Conservation (phyloP, 2,113 vertebrate genomes). For the Anguilla rostrata region DNA sequence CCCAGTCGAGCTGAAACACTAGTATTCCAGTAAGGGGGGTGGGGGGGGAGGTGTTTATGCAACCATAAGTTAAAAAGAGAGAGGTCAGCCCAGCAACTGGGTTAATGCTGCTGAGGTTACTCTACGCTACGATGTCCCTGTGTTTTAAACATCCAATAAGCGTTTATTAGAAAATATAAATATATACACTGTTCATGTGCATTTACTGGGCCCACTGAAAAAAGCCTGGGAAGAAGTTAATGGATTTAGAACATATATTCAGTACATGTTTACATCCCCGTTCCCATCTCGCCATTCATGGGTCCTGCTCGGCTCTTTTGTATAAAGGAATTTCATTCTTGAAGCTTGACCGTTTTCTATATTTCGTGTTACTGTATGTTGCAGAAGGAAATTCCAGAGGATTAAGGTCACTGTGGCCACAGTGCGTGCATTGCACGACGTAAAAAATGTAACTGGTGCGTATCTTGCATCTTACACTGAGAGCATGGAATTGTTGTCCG, state of each 20-base stretch:
- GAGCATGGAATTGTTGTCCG: not conserved
- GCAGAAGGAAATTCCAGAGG: not conserved
- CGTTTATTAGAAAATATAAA: not conserved
- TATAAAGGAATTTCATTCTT: not conserved
- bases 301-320: not conserved
- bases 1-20: slow-evolving; percentile 36
- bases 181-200: too few relatives aligned
- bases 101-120: not conserved
- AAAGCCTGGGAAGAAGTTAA: too few relatives aligned
- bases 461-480: not conserved
- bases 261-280: not conserved
- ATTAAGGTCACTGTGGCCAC: not conserved
- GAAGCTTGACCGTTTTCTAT: not conserved
- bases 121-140: not conserved
- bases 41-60: slow-evolving; percentile 56
- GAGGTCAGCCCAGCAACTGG: slow-evolving; percentile 56
- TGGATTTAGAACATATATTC: too few relatives aligned
- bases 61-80: slow-evolving; percentile 48
- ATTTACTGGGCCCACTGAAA: too few relatives aligned
- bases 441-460: not conserved
- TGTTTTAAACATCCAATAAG: not conserved
- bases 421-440: not conserved
- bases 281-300: not conserved
- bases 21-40: slow-evolving; percentile 29
- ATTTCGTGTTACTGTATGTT: not conserved